Base-by-base conservation (phyloP, 2,797 vertebrate genomes). In the Sebastes wilsoni region DNA sequence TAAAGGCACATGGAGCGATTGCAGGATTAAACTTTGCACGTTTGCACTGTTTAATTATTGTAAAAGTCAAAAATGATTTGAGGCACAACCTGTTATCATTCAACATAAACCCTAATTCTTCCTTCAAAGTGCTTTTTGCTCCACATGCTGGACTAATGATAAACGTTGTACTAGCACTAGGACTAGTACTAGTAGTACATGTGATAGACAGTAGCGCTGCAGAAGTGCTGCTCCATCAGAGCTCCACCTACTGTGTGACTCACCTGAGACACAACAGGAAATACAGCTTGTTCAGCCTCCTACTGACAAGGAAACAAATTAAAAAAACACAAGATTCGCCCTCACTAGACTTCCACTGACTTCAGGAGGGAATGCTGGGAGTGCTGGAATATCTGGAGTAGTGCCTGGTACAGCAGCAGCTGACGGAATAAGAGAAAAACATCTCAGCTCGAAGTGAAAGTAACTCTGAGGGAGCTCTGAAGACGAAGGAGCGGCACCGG, bases 201-300 rank as follows among this genome's bases (percentile, higher is more conserved):
- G 30, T 25, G 30, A 12, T 6, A 18, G 28, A 54, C 20, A 20
- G 52, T 2, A 13, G 1, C 18, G 36, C 34, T 36, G 4, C 1
- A 6, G 18, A 22, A 4, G 8, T 27, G 25, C 20, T 79, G 28
- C 27, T 61, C 18, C 23, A 13, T 28, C n/a, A 62, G 10, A 59
- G 70, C 80, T 66, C 76, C 81, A 5, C 81, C 81, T 16, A 9
- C 1, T 12, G 12, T 23, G 46, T 72, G 80, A 67, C 64, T 79
- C 61, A 83, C 8, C 28, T 28, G 23, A 59, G 23, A 32, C 25
- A 7, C 36, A 82, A 38, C 52, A 68, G 67, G 82, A 72, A 76
- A 36, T 11, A 10, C 58, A 42, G 20, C 25, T 16, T 28, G 28
- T 54, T 20, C 16, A 13, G 3, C 8, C 20, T 13, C 1, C 4